A percentile compares a stretch with the other conserved stretches of the same genome.
Conservation (phyloP, 2,888 invertebrate genomes). For the Drosophila engyochracea region DNA sequence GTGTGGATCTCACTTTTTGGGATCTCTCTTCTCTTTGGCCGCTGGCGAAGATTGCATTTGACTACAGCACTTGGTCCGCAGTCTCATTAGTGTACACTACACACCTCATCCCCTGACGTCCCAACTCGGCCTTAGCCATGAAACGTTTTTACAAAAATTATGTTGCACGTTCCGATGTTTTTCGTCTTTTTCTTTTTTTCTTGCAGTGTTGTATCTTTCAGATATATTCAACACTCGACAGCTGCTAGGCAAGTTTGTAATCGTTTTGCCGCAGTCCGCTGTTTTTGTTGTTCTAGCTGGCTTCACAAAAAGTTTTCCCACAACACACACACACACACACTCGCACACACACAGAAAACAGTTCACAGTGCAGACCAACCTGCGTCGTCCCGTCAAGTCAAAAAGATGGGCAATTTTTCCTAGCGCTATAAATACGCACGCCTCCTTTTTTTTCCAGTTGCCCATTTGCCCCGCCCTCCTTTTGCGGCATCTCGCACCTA, state of each 20-base stretch:
- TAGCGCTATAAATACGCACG: constrained; percentile 71
- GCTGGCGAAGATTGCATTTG: constrained; percentile 56
- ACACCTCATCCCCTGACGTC: background rate
- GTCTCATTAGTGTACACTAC: constrained; percentile 55
- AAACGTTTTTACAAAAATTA: constrained; percentile 33
- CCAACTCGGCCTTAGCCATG: constrained; percentile 9
- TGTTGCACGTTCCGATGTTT: constrained; percentile 48
- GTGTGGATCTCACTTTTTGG: constrained; percentile 36
- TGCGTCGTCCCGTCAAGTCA: constrained; percentile 18
- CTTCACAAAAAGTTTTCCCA: constrained; percentile 67
- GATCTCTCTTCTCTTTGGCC: constrained; percentile 1
- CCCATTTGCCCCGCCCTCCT: constrained; percentile 3
- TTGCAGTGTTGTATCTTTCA: constrained; percentile 34
- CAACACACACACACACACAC: constrained; percentile 42
- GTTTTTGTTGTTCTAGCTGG: constrained; percentile 31
- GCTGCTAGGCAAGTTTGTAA: constrained; percentile 63
- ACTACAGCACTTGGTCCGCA: constrained; percentile 41
- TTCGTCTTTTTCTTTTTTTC: constrained; percentile 7
- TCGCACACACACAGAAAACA: constrained; percentile 5
- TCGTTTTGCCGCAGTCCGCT: constrained; percentile 38
- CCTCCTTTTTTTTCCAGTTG: constrained; percentile 39
- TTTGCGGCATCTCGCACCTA: constrained; percentile 7
- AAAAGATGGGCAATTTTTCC: constrained; percentile 64
- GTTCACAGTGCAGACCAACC: constrained; percentile 27
- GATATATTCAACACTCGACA: constrained; percentile 59